Base-by-base conservation (phyloP, 1,140 invertebrate species). In the Procambarus virginalis region DNA sequence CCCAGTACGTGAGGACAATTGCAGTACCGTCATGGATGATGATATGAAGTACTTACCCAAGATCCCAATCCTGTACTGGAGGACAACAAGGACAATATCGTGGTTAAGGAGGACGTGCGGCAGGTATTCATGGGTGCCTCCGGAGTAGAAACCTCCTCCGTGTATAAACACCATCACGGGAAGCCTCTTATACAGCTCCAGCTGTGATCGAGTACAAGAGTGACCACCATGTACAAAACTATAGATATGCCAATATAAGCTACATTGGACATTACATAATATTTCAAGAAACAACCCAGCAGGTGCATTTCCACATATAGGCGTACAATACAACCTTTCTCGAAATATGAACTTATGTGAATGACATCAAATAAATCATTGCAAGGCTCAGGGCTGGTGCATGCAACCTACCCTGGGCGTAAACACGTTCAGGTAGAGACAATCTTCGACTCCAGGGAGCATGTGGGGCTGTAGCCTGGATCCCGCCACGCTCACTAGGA, bases 351-450 rank as follows among this genome's bases (percentile, higher is more conserved):
- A 34, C 34, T 34, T 34, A 34, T 34, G 34, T 34, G 34, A 34
- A 34, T 34, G 34, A 34, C 34, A 34, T 34, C 34, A 34, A 34
- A 34, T 34, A 34, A 34, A 34, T 34, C 34, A 34, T 34, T 34
- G 34, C 34, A 34, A 34, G 34, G 34, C 1, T 34, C 34, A 34
- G 34, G 80, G 34, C 34, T 34, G 34, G 34, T 34, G 34, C 34
- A 1, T 34, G 34, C 51, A 55, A 64, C 70, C 58, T 20, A 85
- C 83, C 51, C 8, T 8, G 20, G 73, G 73, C 14, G 49, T 85
- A 51, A 77, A 85, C 2, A 85, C 83, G 73, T 85, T 85, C 3
- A 85, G 83, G 83, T 85, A 85, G 73, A 85, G 83, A 46, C 83
- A 85, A 51, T 85, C 83, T 10, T 85, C 83, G 12, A 12, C n/a